A percentile compares a stretch with the other conserved stretches of the same genome.
Conservation (phyloP, 2,888 invertebrate species). For the Andrena chrysosceles region DNA sequence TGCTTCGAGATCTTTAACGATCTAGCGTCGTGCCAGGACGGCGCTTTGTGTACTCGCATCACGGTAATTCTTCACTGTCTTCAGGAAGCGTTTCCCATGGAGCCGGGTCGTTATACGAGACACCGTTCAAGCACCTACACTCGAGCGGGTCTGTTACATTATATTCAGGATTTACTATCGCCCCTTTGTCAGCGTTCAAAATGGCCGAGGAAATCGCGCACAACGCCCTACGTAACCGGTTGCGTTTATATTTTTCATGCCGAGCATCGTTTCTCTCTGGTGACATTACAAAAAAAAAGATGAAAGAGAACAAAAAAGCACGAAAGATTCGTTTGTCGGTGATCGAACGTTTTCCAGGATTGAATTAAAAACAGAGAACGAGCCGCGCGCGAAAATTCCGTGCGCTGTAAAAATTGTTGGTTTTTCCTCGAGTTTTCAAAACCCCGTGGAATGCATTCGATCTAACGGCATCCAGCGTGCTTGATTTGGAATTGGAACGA, state of each 20-base stretch:
- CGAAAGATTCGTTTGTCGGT: constrained; percentile 9
- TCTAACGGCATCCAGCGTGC: not conserved
- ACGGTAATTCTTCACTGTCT: constrained; percentile 71
- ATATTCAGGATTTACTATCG: constrained; percentile 73
- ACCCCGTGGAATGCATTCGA: not conserved
- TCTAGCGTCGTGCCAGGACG: constrained; percentile 19
- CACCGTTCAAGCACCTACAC: constrained; percentile 47
- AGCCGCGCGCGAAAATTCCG: not conserved
- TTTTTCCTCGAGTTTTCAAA: constrained; percentile 22
- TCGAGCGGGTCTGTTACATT: constrained; percentile 64
- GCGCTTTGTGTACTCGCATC: constrained; percentile 48
- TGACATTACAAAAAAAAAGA: constrained; percentile 20
- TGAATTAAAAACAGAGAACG: constrained; percentile 21
- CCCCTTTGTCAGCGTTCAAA: constrained; percentile 71
- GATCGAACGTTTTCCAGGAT: constrained; percentile 30
- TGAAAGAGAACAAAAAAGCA: not conserved
- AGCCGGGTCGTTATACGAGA: constrained; percentile 65
- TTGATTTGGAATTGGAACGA: constrained; percentile 10
- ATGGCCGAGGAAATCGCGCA: constrained; percentile 47
- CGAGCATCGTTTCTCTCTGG: constrained; percentile 31
- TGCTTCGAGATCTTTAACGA: constrained; percentile 45
- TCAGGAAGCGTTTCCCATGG: constrained; percentile 55
- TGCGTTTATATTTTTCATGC: constrained; percentile 42
- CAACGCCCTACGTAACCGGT: constrained; percentile 26
- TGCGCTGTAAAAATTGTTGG: not conserved